Percentiles rank a stretch among this genome's conserved stretches.
Evolutionary conservation across 1,140 invertebrate genomes (phyloP).

Genomic region (Papilio machaon): DNA sequence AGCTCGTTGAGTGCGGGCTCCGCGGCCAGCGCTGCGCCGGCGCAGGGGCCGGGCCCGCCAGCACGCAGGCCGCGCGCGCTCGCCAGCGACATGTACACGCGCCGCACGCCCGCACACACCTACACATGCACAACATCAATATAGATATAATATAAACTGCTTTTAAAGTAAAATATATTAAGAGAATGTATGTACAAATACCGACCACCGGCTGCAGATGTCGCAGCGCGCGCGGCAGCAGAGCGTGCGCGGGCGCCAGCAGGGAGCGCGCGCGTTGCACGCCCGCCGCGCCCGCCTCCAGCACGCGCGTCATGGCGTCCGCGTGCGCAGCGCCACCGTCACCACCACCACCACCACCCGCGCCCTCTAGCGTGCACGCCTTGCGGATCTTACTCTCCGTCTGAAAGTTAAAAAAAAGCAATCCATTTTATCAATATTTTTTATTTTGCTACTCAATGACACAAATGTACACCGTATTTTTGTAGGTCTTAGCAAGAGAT

Average conservation of each 20-base stretch:
- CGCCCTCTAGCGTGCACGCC: constrained; percentile 41
- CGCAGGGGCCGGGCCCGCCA: constrained; percentile 84
- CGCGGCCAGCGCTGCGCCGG: constrained; percentile 90
- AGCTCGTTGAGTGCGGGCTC: constrained; percentile 96
- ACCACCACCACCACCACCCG: constrained; percentile 15
- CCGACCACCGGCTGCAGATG: constrained; percentile 52
- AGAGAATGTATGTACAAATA: background rate
- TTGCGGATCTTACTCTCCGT: constrained; percentile 49
- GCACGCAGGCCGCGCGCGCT: constrained; percentile 85
- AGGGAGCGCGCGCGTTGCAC: constrained; percentile 50
- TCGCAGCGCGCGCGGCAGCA: constrained; percentile 44
- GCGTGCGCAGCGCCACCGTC: constrained; percentile 55
- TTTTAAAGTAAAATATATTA: too few relatives aligned
- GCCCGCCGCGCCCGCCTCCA: constrained; percentile 55
- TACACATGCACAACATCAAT: constrained; percentile 38
- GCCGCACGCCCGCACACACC: constrained; percentile 65
- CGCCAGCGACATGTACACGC: constrained; percentile 86
- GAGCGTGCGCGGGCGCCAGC: constrained; percentile 39
- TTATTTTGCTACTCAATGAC: too few relatives aligned
- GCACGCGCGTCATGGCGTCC: constrained; percentile 61
- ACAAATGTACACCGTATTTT: too few relatives aligned
- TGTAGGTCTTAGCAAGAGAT: too few relatives aligned
- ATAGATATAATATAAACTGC: background rate
- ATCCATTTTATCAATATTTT: too few relatives aligned
- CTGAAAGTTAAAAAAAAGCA: too few relatives aligned